Evolutionary conservation across 2,797 vertebrate genomes (phyloP).

Genomic region (Meda fulgida): DNA sequence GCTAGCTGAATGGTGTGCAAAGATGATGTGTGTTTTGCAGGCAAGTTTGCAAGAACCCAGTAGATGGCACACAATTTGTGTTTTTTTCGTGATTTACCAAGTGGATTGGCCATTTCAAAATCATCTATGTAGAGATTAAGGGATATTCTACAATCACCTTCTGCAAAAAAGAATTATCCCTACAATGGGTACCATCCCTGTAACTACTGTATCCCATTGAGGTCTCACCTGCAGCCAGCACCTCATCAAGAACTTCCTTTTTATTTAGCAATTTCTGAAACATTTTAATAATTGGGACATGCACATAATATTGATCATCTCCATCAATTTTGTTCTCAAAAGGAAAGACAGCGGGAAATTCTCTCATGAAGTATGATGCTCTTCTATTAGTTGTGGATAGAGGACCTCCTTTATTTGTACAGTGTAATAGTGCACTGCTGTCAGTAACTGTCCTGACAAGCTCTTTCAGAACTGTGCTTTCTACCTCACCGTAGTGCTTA

Average conservation of each 20-base stretch:
- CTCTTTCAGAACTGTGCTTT: neutral
- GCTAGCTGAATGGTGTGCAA: neutral
- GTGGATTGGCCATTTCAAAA: neutral
- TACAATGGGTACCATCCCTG: neutral
- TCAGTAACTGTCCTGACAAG: neutral
- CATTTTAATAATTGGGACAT: conserved; percentile 20
- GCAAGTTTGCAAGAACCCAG: neutral
- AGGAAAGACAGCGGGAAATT: neutral
- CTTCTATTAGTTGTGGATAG: neutral
- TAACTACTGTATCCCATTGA: neutral
- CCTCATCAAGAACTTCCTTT: neutral
- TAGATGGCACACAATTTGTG: neutral
- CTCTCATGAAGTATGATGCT: neutral
- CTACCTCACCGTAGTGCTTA: neutral
- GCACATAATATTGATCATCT: neutral
- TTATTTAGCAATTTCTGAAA: conserved; percentile 8
- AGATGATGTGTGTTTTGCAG: neutral
- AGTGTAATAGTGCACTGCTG: neutral
- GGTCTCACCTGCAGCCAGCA: neutral
- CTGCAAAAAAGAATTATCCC: neutral
- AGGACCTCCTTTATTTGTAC: neutral
- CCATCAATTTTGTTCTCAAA: neutral
- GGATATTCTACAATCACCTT: neutral
- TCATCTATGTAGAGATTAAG: conserved; percentile 9
- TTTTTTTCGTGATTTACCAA: neutral